Evolutionary conservation across 1,140 invertebrate genomes (phyloP), one percentile per base, ranked within the genome.

Genomic region (Argopecten irradians): DNA sequence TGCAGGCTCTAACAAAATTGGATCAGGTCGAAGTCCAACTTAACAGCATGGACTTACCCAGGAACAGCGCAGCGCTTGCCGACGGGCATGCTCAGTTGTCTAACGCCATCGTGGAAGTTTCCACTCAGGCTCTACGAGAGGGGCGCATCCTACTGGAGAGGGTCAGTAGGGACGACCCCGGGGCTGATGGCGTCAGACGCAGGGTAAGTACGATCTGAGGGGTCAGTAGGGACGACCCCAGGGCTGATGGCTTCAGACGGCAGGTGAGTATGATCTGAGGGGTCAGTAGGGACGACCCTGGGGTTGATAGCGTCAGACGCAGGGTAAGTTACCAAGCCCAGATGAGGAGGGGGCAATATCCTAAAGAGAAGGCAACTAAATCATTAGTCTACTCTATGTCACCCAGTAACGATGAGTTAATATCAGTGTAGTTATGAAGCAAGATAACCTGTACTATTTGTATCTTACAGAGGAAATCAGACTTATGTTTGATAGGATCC

Each of bases 21-120:
- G 97, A 97, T 94, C 97, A 98, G 94, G 95, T 98, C 14, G 97
- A 98, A 96, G 96, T 97, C 91, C 97, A 98, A 92, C 94, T 98
- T 87, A 96, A 96, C 55, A 97, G 96, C 36, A 93, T 92, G 91
- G 95, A 96, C 92, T 95, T 97, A 93, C 96, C 97, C 2, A 95
- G 96, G 43, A 97, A 96, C 90, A 97, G 97, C 8, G 93, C 96
- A 3, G 96, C 97, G 91, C 96, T 97, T 84, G 97, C 96, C 85
- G 96, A 97, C 93, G 96, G 97, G 85, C 97, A 97, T 94, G 95
- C 96, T 91, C 96, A 97, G 93, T 95, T 97, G 94, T 95, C 96
- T 84, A 94, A 96, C 92, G 96, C 96, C 85, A 96, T 97, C 41
- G 97, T 97, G 93, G 97, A 97, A 89, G 96, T 97, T 28, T 97